Base-by-base conservation (phyloP, 2,113 vertebrate genomes). In the Corythaixoides concolor region DNA sequence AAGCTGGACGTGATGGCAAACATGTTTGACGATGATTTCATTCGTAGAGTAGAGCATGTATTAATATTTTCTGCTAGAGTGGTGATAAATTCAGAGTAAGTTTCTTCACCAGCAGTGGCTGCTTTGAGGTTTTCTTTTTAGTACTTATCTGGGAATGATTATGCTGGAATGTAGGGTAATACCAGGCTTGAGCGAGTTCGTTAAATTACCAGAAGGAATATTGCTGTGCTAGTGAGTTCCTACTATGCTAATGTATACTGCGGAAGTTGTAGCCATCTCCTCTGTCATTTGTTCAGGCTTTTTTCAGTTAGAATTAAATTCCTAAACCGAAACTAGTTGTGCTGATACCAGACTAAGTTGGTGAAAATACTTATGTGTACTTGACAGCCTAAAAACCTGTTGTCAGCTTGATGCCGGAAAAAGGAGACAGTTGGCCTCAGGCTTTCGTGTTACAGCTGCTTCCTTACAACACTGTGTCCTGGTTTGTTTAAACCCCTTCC, bases 201-300 rank as follows among this genome's bases (percentile, higher is more conserved):
- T 13, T 74, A 12, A 74, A 59, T 55, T 49, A 37, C 12, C 24
- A 55, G 26, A 63, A 37, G 16, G 15, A 55, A 7, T 55, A 33
- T 33, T 73, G 21, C 37, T 90, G 37, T 47, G 39, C 4, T 19
- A 19, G 3, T 35, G 30, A 75, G 15, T 45, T 94, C 15, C 20
- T 52, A 2, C 41, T 52, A 17, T 13, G 4, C n/a, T 26, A 13
- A 27, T 0, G 0, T 49, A 5, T 45, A 3, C 62, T 79, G 26
- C 6, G 59, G 67, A 70, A 67, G 27, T n/a, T 66, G n/a, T 21
- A 73, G 24, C 35, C 14, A 18, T n/a, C 15, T 73, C 41, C 16
- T 72, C n/a, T n/a, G n/a, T 41, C 26, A 28, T 6, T 70, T 80
- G 12, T 50, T 91, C 22, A 49, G 43, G 15, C 24, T 75, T 16